Conservation (phyloP, 1,140 invertebrate species). For the Liolophura sinensis region DNA sequence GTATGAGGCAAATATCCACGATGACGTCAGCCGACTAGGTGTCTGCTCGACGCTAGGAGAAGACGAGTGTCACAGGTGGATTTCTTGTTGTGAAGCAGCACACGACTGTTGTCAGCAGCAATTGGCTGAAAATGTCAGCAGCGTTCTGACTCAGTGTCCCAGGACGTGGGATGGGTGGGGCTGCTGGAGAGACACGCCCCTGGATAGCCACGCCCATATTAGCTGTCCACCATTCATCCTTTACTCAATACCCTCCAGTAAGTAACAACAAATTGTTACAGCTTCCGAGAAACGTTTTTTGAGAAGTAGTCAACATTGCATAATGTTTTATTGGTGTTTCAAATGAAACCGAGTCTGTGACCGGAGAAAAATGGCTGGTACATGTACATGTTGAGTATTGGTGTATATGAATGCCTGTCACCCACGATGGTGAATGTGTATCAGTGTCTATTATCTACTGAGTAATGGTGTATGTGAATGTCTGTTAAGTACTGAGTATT, state of each 20-base stretch:
- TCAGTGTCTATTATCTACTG: no score
- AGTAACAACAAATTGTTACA: conserved; percentile 15
- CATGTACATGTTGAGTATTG: no score
- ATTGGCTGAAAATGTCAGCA: conserved; percentile 38
- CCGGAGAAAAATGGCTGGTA: no score
- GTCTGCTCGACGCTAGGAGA: conserved; percentile 31
- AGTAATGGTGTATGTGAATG: no score
- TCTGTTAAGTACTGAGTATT: no score
- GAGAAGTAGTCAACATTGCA: no score
- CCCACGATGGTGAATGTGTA: no score
- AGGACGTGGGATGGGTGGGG: conserved; percentile 83
- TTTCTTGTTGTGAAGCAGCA: conserved; percentile 31
- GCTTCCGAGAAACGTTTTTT: no score
- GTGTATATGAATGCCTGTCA: no score
- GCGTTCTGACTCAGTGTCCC: conserved; percentile 65
- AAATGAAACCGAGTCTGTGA: no score
- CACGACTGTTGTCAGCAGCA: conserved; percentile 33
- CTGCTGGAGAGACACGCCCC: conserved; percentile 81
- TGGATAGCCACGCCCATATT: conserved; percentile 70
- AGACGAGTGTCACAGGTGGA: conserved; percentile 35
- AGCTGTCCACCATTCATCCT: conserved; percentile 73
- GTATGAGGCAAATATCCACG: conserved; percentile 25
- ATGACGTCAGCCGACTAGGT: conserved; percentile 21
- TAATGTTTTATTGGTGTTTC: no score
- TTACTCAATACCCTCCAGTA: conserved; percentile 36